Base-by-base conservation (phyloP, 64 coral and sea anemone species). In the Montipora efflorescens region DNA sequence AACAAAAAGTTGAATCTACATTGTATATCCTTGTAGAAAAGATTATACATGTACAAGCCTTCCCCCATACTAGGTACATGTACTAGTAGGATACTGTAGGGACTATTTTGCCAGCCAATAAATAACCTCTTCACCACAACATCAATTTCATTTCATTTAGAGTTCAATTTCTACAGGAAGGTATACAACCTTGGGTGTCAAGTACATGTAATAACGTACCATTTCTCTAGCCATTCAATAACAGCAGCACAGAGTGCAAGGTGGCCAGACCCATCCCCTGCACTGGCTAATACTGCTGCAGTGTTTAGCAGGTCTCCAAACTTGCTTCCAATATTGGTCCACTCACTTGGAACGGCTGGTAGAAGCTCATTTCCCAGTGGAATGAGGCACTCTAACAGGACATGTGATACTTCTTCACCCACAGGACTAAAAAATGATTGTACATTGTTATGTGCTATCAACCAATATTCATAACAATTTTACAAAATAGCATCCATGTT, bases 231-330 rank as follows among this genome's bases (percentile, higher is more conserved):
- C 94, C 97, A 99, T 13, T 78, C 74, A 79, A 96, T 96, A 67
- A 95, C 92, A 70, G 95, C 94, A 76, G 93, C 81, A 55, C 89
- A 90, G 2, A 99, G 83, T 13, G 74, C 89, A 62, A 95, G 86
- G 49, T 99, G 97, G 4, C 97, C 97, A 74, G 90, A 87, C 13
- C 95, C 95, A 76, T 96, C 94, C 4, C 88, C 95, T 77, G 85
- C 95, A 89, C 97, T 78, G 4, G 97, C 97, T 74, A 99, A 77
- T 9, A 96, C 87, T 43, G 97, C 87, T 48, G 92, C 95, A 61
- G 89, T 96, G 59, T 91, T 93, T 59, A 99, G 58, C 15, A 99
- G 84, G 80, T 99, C 97, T 79, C 89, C 90, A 85, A 99, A 93
- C 67, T 99, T 99, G 53, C 95, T 90, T 46, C 97, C 95, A 21